Conservation (phyloP, 2,113 vertebrate species). For the Cryptotis parvus region DNA sequence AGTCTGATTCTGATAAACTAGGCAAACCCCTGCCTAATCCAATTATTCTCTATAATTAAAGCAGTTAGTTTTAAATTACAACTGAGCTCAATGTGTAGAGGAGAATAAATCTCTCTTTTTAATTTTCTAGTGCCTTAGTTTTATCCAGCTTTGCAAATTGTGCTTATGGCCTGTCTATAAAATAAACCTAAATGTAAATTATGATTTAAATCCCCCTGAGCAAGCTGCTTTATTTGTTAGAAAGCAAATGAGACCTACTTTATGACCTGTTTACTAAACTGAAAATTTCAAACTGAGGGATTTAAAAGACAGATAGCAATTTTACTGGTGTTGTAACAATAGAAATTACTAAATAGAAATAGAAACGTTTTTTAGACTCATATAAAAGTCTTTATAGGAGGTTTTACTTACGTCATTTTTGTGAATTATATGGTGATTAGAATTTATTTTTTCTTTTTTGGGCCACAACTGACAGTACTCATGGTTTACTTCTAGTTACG, state of each 20-base stretch:
- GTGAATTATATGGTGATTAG: background rate
- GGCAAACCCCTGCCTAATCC: constrained; percentile 72
- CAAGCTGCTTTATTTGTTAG: constrained; percentile 70
- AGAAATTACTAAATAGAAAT: constrained; percentile 39
- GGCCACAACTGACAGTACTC: no score
- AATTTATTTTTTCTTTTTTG: background rate
- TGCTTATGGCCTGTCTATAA: constrained; percentile 74
- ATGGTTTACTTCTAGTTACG: no score
- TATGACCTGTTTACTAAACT: constrained; percentile 65
- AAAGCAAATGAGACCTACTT: constrained; percentile 76
- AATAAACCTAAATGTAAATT: constrained; percentile 75
- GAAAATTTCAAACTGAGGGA: background rate
- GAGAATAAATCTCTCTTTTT: constrained; percentile 74
- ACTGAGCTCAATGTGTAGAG: constrained; percentile 73
- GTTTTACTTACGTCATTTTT: constrained; percentile 19
- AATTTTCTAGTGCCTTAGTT: constrained; percentile 82
- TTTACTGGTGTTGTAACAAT: constrained; percentile 2
- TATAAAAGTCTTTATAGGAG: constrained; percentile 28
- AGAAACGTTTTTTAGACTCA: constrained; percentile 11
- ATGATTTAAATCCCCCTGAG: constrained; percentile 69
- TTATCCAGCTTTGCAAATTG: constrained; percentile 75
- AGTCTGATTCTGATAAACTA: constrained; percentile 71
- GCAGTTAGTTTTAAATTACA: constrained; percentile 81
- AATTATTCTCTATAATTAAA: constrained; percentile 84
- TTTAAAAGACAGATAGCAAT: constrained; percentile 51